Evolutionary conservation across 2,797 vertebrate genomes (phyloP).

Genomic region (Odontamblyopus lacepedii): DNA sequence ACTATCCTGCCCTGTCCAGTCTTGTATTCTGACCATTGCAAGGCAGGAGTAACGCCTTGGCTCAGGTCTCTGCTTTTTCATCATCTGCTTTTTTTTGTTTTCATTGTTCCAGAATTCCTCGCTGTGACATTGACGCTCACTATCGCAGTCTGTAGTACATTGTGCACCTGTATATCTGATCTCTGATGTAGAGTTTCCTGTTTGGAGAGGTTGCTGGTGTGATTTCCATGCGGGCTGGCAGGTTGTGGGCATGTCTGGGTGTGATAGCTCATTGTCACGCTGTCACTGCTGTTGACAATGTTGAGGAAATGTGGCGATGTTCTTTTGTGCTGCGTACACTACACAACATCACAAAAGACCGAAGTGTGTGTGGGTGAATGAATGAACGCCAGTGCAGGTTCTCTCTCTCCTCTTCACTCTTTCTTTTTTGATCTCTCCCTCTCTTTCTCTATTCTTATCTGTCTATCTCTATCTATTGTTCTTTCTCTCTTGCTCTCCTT

Average conservation of each 20-base stretch:
- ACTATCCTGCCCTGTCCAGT: too few species aligned
- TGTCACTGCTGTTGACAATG: slow-evolving; percentile 40
- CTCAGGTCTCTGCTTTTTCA: too few species aligned
- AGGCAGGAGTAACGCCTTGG: too few species aligned
- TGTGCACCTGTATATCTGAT: background rate
- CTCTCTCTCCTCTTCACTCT: too few species aligned
- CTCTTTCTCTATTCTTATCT: too few species aligned
- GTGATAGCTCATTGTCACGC: slow-evolving; percentile 30
- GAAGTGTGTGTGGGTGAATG: slow-evolving; percentile 48
- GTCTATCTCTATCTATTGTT: too few species aligned
- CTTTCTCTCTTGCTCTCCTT: too few species aligned
- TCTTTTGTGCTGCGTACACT: slow-evolving; percentile 52
- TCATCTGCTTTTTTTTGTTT: background rate
- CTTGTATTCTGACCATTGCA: too few species aligned
- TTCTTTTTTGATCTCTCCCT: too few species aligned
- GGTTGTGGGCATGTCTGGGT: slow-evolving; percentile 27
- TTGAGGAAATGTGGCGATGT: slow-evolving; percentile 51
- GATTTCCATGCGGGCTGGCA: background rate
- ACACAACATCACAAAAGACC: slow-evolving; percentile 34
- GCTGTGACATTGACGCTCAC: background rate
- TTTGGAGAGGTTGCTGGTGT: background rate
- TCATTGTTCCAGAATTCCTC: background rate
- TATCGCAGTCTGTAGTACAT: background rate
- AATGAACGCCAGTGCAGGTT: slow-evolving; percentile 34
- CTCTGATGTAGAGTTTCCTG: background rate